These are phyloP conservation scores for Pararge aegeria DNA, from an alignment of 1,140 invertebrate species.

Conservation along the genomic window DNA sequence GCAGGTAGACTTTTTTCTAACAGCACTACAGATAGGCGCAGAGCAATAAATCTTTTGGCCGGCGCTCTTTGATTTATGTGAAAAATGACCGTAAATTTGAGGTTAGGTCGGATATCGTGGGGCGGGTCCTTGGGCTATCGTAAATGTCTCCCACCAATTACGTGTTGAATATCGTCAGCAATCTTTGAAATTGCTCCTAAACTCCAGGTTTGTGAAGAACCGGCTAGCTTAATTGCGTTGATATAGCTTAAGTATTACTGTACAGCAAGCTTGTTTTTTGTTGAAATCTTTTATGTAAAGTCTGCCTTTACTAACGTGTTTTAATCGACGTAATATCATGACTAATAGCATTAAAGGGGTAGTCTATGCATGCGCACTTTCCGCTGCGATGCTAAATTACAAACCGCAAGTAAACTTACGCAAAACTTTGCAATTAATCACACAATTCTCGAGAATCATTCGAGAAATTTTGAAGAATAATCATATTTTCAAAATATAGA, in stretches of 20 bases:
- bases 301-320: not conserved
- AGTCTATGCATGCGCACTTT: no score
- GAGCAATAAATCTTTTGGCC: slow-evolving; percentile 71
- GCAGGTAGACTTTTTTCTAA: slow-evolving; percentile 63
- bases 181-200: slow-evolving; percentile 41
- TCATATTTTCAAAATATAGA: no score
- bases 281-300: not conserved
- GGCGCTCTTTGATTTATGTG: slow-evolving; percentile 76
- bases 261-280: not conserved
- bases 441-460: no score
- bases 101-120: slow-evolving; percentile 57
- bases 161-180: slow-evolving; percentile 40
- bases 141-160: slow-evolving; percentile 57
- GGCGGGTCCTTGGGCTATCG: slow-evolving; percentile 44
- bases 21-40: slow-evolving; percentile 43
- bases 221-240: slow-evolving; percentile 20
- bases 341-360: no score
- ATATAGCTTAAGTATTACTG: slow-evolving; percentile 3
- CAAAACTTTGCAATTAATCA: no score
- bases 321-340: no score
- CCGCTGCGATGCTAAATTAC: no score
- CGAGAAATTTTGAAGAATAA: no score
- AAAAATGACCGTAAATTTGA: slow-evolving; percentile 78
- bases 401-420: no score
- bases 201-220: slow-evolving; percentile 26